Base-by-base conservation (phyloP, 2,797 vertebrate genomes). In the Tokudaia muenninki region DNA sequence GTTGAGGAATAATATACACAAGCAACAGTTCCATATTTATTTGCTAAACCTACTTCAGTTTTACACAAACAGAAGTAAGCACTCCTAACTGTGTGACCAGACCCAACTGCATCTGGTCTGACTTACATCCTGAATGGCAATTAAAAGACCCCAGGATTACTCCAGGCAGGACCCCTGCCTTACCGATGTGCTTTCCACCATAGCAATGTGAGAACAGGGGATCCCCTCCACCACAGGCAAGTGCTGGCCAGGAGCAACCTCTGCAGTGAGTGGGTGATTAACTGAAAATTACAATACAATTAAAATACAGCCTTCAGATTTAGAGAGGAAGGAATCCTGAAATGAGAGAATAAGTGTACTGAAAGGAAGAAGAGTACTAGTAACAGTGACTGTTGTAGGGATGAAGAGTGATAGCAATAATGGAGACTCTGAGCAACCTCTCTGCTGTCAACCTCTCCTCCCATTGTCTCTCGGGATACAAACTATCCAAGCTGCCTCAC, bases 41-140 rank as follows among this genome's bases (percentile, higher is more conserved):
- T 95, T 94, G 91, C 61, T 96, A 65, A 93, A 78, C 92, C 81
- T 72, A 92, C 21, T 92, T 94, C 70, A 87, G 72, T 82, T 90
- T 95, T 94, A 84, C 91, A 95, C 65, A 95, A 96, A 93, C 77
- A 97, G 34, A 47, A 59, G 47, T 72, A 90, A 37, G 92, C 77
- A 97, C 57, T 90, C 93, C 78, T 96, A 74, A 92, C 80, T 78
- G 52, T 34, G 37, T 94, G 78, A 95, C 87, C 92, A 98, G 97
- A 97, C 86, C 79, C 95, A 93, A 74, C 59, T 95, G 97, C 92
- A 95, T 97, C 97, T 97, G 91, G 96, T 98, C 97, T 97, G 94
- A 95, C 94, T 97, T 97, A 96, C 95, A 97, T 97, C 96, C 97
- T 97, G 96, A 97, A 92, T 78, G 95, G 98, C 92, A 97, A 97